Evolutionary conservation across 2,888 invertebrate species (phyloP), one percentile per base, ranked within the genome.

Genomic region (Volucella zonaria): DNA sequence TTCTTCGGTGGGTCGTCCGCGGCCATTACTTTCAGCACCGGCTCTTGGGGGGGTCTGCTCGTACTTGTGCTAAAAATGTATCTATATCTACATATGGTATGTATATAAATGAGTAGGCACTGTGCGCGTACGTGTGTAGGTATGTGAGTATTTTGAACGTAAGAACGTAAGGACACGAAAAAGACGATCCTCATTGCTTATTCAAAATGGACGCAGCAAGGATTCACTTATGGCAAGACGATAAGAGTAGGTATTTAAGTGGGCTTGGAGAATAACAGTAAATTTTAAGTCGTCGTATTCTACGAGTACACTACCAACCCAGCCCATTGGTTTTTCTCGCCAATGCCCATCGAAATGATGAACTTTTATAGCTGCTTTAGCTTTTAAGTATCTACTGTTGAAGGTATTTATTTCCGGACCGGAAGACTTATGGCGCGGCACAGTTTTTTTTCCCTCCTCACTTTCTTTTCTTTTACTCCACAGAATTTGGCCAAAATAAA

Each of bases 401-500:
- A 81, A 85, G 81, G 81, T 81, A 85, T 85, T 85, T 85, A 85
- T 85, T 76, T 85, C 85, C 76, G 81, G 49, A 14, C 81, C 85
- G 85, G 85, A 85, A 85, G 85, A 85, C 81, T 85, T 81, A 85
- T 85, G 76, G 73, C 62, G 66, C 67, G 70, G 68, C 64, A 70
- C 68, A 73, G 18, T 80, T 80, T 67, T 64, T 62, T n/a, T 18
- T 62, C n/a, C n/a, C 12, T 14, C 1, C 6, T 31, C 1, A 6
- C 31, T 6, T 31, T 31, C 31, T 6, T 31, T 31, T 31, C 31
- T 31, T 31, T 31, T 31, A 31, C 31, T n/a, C 23, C 58, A 47
- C 58, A 70, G 45, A 85, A 73, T 64, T 85, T 76, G 62, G 67
- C 76, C 70, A 77, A 81, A 81, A 77, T 68, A 85, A 90, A 90